phyloP scores from a whole-genome alignment of 2,113 vertebrate species.

The Pangasianodon hypophthalmus region DNA sequence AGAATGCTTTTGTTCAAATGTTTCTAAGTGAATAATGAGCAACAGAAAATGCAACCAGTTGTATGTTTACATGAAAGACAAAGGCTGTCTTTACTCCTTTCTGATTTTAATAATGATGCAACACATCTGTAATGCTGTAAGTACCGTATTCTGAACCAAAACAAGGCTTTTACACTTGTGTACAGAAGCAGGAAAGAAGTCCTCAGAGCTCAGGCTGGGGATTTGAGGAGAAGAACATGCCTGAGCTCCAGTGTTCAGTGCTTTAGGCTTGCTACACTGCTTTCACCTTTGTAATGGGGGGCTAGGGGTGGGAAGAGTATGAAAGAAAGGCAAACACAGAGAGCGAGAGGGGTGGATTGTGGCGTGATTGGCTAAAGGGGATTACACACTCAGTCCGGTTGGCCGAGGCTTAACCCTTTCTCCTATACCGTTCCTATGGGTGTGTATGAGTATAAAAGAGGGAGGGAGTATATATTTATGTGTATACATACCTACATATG shows the following conservation, averaged over 20 bases:
- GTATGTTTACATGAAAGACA: background rate
- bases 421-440: background rate
- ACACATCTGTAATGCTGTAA: background rate
- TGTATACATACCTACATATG: background rate
- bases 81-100: background rate
- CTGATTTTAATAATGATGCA: background rate
- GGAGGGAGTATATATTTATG: background rate
- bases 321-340: constrained; percentile 12
- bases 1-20: background rate
- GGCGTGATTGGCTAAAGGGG: constrained; percentile 57
- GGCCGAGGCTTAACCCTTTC: constrained; percentile 32
- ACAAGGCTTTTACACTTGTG: background rate
- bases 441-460: background rate
- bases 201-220: background rate
- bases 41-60: background rate
- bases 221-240: background rate
- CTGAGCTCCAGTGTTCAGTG: background rate
- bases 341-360: constrained; percentile 42
- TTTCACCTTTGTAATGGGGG: constrained; percentile 21
- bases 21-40: background rate
- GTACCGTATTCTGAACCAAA: background rate
- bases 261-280: background rate
- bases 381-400: constrained; percentile 51
- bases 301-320: constrained; percentile 12
- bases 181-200: background rate